These are phyloP conservation scores for Campylomormyrus tamandua DNA, from an alignment of 2,113 vertebrate species.

Conservation along the genomic window DNA sequence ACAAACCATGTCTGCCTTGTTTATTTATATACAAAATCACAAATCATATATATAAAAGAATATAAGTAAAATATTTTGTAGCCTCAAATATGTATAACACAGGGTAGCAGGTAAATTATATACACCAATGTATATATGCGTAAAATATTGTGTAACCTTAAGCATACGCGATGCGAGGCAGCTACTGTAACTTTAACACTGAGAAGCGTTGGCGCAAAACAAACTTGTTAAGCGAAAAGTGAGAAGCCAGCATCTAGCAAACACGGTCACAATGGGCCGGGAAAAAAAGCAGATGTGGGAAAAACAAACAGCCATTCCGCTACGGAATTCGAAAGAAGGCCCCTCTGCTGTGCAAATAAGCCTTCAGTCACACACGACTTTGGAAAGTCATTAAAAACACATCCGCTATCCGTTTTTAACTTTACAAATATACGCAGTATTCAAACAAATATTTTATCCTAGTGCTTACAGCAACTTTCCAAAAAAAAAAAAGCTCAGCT, in stretches of 20 bases:
- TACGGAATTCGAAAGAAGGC: slow-evolving; percentile 76
- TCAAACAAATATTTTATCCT: neutral
- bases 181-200: slow-evolving; percentile 48
- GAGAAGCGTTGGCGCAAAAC: slow-evolving; percentile 59
- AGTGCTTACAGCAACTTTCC: neutral
- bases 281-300: slow-evolving; percentile 95
- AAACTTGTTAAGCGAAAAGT: slow-evolving; percentile 40
- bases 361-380: slow-evolving; percentile 58
- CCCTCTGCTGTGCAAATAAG: slow-evolving; percentile 62
- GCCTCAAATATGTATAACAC: neutral
- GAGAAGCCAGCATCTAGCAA: slow-evolving; percentile 66
- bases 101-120: neutral
- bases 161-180: neutral
- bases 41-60: neutral
- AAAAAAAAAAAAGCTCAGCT: neutral
- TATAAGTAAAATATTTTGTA: neutral
- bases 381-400: slow-evolving; percentile 48
- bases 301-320: slow-evolving; percentile 93
- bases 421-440: neutral
- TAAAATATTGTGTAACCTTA: neutral
- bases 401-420: slow-evolving; percentile 28
- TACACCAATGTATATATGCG: neutral
- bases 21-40: neutral
- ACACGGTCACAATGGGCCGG: slow-evolving; percentile 75
- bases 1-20: neutral